Evolutionary conservation across 2,797 vertebrate species (phyloP), one percentile per base, ranked within the genome.

Genomic region (Anguilla obscura): DNA sequence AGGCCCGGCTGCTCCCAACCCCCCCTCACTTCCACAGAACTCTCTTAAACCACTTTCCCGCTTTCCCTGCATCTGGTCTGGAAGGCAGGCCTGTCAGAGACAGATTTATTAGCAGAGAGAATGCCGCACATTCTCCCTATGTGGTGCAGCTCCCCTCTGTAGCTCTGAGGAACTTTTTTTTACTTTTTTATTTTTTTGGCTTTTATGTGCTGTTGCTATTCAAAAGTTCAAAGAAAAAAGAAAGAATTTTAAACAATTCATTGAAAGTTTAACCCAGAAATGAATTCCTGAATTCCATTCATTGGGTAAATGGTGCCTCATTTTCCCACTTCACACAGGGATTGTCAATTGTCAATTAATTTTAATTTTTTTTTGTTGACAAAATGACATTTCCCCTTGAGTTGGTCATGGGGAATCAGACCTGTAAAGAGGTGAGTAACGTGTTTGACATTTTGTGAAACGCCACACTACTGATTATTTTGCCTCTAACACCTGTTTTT

Each of bases 31-130:
- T 40, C 16, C 10, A 36, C 30, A 40, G 33, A 36, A 76, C 71
- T 36, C 71, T 40, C 12, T 7, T 27, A 71, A 71, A 71, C 30
- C 30, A 40, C 71, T 76, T 76, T 76, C 27, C 27, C 54, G 14
- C 54, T 56, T 12, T 71, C 71, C 9, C 71, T 76, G 71, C 71
- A 76, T 76, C 71, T 76, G 71, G 30, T 76, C 71, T 40, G 36
- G 30, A 36, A 71, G 66, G 14, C 71, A 36, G 30, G 71, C 8
- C 71, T 76, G 71, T 76, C 71, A 76, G 30, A 76, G 27, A 30
- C 66, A 27, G 30, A 40, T 76, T 76, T 76, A 76, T 76, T 76
- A 76, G 71, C 71, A 76, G 12, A 2, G 33, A 76, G 71, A 76
- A 40, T 6, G 18, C 21, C 33, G 33, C 33, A 0, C 71, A 40